phyloP scores from a whole-genome alignment of 2,888 invertebrate genomes.

The Tiliacea citrago region DNA sequence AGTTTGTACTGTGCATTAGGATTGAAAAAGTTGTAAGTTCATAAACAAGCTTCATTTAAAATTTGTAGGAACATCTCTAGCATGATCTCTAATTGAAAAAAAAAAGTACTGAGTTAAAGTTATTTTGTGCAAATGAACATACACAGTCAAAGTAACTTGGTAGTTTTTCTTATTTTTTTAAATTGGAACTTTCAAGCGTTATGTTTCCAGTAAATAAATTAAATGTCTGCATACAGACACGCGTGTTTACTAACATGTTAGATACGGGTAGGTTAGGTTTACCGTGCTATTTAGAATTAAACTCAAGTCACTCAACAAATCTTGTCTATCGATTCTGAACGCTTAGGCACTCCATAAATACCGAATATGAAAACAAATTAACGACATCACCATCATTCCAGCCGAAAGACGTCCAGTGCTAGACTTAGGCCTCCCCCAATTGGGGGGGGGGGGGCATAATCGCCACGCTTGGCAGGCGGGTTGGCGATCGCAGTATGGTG shows the following conservation, averaged over 20 bases:
- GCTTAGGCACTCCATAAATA: too few relatives aligned
- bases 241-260: background rate
- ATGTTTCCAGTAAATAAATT: conserved; percentile 6
- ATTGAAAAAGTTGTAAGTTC: conserved; percentile 58
- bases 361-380: too few relatives aligned
- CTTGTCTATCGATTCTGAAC: too few relatives aligned
- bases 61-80: conserved; percentile 47
- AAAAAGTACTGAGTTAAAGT: conserved; percentile 25
- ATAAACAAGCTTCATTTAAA: conserved; percentile 57
- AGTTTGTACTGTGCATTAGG: conserved; percentile 70
- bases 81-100: conserved; percentile 25
- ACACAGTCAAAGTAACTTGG: conserved; percentile 20
- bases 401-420: too few relatives aligned
- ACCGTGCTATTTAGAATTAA: background rate
- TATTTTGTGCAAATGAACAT: conserved; percentile 32
- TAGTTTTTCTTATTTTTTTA: conserved; percentile 4
- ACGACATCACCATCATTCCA: too few relatives aligned
- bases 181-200: background rate
- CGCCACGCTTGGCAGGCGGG: too few relatives aligned
- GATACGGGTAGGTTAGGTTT: background rate
- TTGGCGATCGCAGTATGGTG: too few relatives aligned
- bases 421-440: too few relatives aligned
- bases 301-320: background rate
- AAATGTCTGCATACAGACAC: background rate
- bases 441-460: too few relatives aligned